phyloP scores from a whole-genome alignment of 2,888 invertebrate genomes.

The Morpho achilles region DNA sequence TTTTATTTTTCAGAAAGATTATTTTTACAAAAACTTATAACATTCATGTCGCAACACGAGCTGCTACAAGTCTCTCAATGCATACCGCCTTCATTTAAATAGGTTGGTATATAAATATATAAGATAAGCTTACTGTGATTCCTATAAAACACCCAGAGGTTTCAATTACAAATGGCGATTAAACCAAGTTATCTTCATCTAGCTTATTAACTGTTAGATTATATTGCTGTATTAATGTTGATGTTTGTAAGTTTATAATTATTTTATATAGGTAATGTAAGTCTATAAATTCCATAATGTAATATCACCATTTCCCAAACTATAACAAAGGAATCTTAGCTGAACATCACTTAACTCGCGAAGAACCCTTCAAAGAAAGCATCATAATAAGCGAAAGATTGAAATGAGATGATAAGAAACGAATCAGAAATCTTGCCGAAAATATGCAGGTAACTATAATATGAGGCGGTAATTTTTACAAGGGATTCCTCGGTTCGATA shows the following conservation, averaged over 20 bases:
- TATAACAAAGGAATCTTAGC: constrained; percentile 41
- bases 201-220: constrained; percentile 40
- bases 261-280: constrained; percentile 21
- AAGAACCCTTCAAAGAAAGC: constrained; percentile 23
- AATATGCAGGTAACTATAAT: constrained; percentile 62
- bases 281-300: too few species aligned
- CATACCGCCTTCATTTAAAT: constrained; percentile 23
- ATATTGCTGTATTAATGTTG: constrained; percentile 33
- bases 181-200: constrained; percentile 39
- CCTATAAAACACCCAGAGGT: constrained; percentile 38
- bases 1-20: too few species aligned
- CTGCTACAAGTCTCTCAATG: constrained; percentile 5
- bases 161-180: constrained; percentile 43
- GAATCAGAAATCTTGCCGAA: constrained; percentile 75
- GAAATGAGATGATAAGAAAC: constrained; percentile 69
- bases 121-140: constrained; percentile 37
- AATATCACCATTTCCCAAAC: constrained; percentile 34
- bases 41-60: too few species aligned
- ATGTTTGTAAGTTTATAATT: constrained; percentile 30
- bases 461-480: constrained; percentile 69
- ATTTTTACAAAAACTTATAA: too few species aligned
- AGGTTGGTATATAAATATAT: constrained; percentile 30
- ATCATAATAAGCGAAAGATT: constrained; percentile 70
- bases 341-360: constrained; percentile 48
- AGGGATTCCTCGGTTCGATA: constrained; percentile 71